Evolutionary conservation across 2,888 invertebrate genomes (phyloP), one percentile per base, ranked within the genome.

Genomic region (Maniola hyperantus): DNA sequence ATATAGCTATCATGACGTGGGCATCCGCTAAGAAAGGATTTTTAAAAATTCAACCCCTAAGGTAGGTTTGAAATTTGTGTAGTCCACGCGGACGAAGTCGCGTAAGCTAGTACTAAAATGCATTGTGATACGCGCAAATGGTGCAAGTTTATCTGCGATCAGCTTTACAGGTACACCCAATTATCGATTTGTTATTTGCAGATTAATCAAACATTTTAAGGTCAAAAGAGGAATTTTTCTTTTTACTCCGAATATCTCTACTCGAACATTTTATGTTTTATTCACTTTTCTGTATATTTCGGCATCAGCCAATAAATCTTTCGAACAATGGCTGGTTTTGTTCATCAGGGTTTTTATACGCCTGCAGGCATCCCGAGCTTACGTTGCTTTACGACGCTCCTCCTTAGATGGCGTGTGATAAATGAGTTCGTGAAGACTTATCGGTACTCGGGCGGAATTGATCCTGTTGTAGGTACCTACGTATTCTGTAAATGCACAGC

Each of bases 301-400:
- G 76, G 73, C 74, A 78, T 79, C 77, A 73, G 73, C 75, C 75
- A 79, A 86, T 85, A 85, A 85, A 85, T 85, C 83, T 83, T 79
- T 74, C 71, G 74, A 64, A 82, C 81, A 82, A 83, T 82, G 73
- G 74, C 70, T 73, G 68, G 67, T 72, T 78, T 77, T 71, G 74
- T 77, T 79, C 77, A 76, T 79, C 75, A 75, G 76, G 72, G 73
- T 75, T 80, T 82, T 83, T 81, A 80, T 76, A 46, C 64, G 76
- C 74, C 70, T 71, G 54, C 68, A 67, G 74, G 73, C 77, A 71
- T 74, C 71, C 73, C 69, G 60, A 72, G 72, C 71, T 74, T 72
- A 71, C 65, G 67, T 70, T 73, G 66, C 69, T 74, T 72, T 74
- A 73, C 72, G 74, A 71, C 67, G 64, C 70, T 72, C 70, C 70